These are phyloP conservation scores for Dicycla oo DNA, from an alignment of 2,888 invertebrate genomes.

Conservation along the genomic window DNA sequence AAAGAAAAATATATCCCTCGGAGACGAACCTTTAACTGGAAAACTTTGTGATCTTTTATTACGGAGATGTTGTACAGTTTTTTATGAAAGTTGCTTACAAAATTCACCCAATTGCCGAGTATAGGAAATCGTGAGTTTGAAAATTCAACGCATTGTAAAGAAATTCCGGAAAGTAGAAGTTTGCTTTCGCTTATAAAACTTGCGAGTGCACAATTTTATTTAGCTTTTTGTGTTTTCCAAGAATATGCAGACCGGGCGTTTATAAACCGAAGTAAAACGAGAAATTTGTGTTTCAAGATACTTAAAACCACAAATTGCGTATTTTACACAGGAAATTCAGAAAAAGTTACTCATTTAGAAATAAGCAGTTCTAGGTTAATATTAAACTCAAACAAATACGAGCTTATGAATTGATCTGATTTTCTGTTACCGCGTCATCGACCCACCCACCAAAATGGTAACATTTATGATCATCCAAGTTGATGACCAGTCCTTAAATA, in stretches of 20 bases:
- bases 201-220: conserved; percentile 8
- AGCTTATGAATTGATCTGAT: conserved; percentile 2
- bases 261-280: neutral
- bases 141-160: conserved; percentile 5
- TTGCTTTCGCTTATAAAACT: conserved; percentile 11
- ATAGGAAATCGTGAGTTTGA: conserved; percentile 13
- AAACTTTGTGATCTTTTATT: conserved; percentile 55
- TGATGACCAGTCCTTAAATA: conserved; percentile 38
- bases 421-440: neutral
- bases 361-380: neutral
- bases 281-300: neutral
- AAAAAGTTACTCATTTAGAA: neutral
- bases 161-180: conserved; percentile 7
- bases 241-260: conserved; percentile 10
- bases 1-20: conserved; percentile 46
- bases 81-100: conserved; percentile 42
- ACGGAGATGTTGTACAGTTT: conserved; percentile 36
- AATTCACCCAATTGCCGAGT: conserved; percentile 15
- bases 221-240: conserved; percentile 6
- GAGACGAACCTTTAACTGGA: conserved; percentile 36
- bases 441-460: neutral
- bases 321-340: neutral
- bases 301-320: neutral
- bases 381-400: neutral
- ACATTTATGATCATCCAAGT: conserved; percentile 29